Evolutionary conservation across 2,888 invertebrate species (phyloP).

Genomic region (Eilema griseolum): DNA sequence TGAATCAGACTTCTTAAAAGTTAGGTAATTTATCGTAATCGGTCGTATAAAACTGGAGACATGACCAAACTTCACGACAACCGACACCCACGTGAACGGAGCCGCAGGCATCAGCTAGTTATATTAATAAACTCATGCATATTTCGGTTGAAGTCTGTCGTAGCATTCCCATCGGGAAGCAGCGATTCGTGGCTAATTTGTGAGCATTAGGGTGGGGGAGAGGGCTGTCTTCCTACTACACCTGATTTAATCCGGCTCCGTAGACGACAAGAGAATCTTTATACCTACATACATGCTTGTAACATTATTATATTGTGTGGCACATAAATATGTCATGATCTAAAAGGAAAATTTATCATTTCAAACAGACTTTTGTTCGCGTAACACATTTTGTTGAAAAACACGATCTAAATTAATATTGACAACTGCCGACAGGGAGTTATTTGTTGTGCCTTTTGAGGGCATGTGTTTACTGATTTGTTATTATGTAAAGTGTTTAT

Average conservation of each 20-base stretch:
- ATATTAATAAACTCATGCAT: conserved; percentile 40
- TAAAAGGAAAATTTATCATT: conserved; percentile 15
- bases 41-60: too few species aligned
- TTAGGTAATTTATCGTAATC: too few species aligned
- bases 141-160: conserved; percentile 27
- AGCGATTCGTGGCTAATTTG: conserved; percentile 53
- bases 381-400: conserved; percentile 1
- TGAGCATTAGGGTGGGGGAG: conserved; percentile 29
- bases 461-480: neutral
- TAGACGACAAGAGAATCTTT: conserved; percentile 37
- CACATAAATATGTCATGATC: conserved; percentile 2
- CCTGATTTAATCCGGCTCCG: conserved; percentile 43
- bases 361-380: neutral
- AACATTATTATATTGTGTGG: conserved; percentile 1
- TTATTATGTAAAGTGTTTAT: neutral
- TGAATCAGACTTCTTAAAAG: too few species aligned
- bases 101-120: neutral
- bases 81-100: too few species aligned
- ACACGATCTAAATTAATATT: conserved; percentile 17
- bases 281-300: conserved; percentile 19
- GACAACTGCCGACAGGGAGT: conserved; percentile 15
- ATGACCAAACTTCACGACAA: too few species aligned
- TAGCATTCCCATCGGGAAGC: conserved; percentile 47
- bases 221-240: conserved; percentile 25
- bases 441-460: conserved; percentile 11